Percentiles rank a stretch among this genome's conserved stretches.
Conservation (phyloP, 37 sponge, comb jelly and placozoan genomes). For the Haliclona indistincta region DNA sequence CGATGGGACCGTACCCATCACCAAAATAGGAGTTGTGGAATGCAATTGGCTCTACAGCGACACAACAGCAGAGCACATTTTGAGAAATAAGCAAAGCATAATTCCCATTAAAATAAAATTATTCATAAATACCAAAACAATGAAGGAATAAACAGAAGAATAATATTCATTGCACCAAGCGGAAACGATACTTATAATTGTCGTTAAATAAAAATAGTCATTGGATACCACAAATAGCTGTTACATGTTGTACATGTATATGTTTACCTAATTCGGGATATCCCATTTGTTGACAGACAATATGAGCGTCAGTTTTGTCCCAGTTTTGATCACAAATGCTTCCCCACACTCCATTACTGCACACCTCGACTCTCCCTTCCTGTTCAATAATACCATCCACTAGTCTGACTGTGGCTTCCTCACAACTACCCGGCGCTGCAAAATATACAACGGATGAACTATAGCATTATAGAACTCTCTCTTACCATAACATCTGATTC, state of each 20-base stretch:
- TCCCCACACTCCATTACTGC: neutral
- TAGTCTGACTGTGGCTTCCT: neutral
- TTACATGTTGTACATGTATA: no score
- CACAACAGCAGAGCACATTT: no score
- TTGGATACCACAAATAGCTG: no score
- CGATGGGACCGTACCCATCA: conserved; percentile 22
- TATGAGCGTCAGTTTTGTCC: conserved; percentile 18
- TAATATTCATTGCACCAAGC: no score
- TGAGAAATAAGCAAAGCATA: no score
- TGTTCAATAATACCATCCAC: neutral
- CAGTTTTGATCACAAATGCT: neutral
- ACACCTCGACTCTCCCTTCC: conserved; percentile 4
- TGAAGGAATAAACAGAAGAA: no score
- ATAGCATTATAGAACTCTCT: no score
- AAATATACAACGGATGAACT: neutral
- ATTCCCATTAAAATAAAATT: no score
- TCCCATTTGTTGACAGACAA: conserved; percentile 9
- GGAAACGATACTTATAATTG: no score
- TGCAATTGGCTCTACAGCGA: conserved; percentile 6
- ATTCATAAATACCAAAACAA: no score
- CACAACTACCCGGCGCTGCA: neutral
- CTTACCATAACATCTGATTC: conserved; percentile 6
- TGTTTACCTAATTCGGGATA: neutral
- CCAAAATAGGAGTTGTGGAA: conserved; percentile 3
- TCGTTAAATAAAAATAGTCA: no score